These are phyloP conservation scores for Forpus xanthops DNA, from an alignment of 2,797 vertebrate genomes.

Conservation along the genomic window DNA sequence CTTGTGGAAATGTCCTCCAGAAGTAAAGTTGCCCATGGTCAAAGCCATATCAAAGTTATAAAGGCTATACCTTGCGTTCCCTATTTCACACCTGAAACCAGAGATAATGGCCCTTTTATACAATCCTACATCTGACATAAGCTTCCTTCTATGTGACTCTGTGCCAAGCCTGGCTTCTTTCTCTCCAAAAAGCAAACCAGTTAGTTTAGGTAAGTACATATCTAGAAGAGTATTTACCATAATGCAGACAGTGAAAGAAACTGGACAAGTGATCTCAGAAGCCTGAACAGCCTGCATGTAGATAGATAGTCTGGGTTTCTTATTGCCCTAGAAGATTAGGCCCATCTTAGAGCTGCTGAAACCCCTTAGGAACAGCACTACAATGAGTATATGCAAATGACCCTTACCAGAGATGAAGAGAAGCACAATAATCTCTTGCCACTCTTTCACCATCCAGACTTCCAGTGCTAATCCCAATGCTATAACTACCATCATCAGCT, in stretches of 20 bases:
- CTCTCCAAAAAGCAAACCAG: neutral
- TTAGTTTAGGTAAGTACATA: neutral
- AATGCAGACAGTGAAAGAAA: neutral
- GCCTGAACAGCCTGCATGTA: neutral
- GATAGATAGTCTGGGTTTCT: neutral
- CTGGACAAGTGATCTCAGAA: neutral
- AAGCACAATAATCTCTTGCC: neutral
- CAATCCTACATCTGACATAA: neutral
- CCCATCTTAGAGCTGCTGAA: neutral
- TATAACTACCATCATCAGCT: neutral
- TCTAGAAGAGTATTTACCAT: neutral
- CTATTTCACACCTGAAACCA: neutral
- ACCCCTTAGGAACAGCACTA: neutral
- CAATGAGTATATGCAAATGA: fast-evolving
- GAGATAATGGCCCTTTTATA: fast-evolving
- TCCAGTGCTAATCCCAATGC: neutral
- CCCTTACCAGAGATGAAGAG: neutral
- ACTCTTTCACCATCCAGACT: neutral
- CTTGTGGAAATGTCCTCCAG: neutral
- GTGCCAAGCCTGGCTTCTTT: neutral
- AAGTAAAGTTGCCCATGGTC: neutral
- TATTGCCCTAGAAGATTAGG: neutral
- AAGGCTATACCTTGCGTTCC: neutral
- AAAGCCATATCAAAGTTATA: neutral
- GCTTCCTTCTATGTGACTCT: neutral